Percentiles rank a stretch among this genome's conserved stretches.
Evolutionary conservation across 2,888 invertebrate species (phyloP).

Genomic region (Pecten maximus): DNA sequence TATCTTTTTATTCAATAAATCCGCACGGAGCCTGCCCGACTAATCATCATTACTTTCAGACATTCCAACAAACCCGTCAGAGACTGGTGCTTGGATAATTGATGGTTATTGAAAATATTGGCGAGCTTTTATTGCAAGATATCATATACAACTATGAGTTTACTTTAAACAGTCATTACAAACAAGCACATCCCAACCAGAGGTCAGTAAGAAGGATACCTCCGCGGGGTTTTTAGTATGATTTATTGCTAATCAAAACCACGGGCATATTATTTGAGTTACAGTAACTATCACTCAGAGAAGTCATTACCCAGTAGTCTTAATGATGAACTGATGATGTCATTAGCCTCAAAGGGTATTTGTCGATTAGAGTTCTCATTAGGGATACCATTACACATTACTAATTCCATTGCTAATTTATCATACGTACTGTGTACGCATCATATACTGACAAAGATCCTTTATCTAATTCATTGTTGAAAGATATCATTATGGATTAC

Average conservation of each 20-base stretch:
- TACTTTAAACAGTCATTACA: background rate
- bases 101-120: background rate
- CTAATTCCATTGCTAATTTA: background rate
- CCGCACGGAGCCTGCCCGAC: background rate
- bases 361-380: background rate
- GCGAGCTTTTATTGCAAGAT: background rate
- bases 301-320: background rate
- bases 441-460: background rate
- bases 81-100: background rate
- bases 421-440: background rate
- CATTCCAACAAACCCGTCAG: background rate
- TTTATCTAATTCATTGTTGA: background rate
- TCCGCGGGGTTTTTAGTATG: background rate
- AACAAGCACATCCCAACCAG: background rate
- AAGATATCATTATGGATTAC: background rate
- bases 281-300: background rate
- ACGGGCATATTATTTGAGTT: background rate
- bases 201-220: background rate
- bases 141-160: background rate
- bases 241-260: conserved; percentile 13
- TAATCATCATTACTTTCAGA: background rate
- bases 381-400: background rate
- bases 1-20: background rate
- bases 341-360: background rate
- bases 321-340: background rate